Evolutionary conservation across 2,797 vertebrate species (phyloP).

Genomic region (Darevskia mixta): DNA sequence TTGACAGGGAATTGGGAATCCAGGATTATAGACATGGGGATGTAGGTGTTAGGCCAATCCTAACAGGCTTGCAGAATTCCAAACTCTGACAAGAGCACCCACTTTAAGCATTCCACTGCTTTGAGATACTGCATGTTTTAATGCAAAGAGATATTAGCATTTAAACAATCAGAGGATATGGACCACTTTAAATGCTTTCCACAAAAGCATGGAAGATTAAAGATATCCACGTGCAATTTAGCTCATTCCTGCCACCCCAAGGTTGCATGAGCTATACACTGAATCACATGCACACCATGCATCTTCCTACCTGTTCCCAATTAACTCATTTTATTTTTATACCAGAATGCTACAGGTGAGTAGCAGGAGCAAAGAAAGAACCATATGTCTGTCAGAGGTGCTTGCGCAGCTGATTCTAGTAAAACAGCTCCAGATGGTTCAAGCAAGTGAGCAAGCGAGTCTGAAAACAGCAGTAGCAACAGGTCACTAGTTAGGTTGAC

Average conservation of each 20-base stretch:
- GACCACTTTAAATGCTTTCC: neutral
- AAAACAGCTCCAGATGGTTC: conserved; percentile 4
- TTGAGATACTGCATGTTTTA: neutral
- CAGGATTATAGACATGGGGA: neutral
- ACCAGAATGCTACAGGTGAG: neutral
- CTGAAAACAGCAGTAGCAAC: neutral
- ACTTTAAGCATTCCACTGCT: neutral
- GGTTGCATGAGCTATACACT: neutral
- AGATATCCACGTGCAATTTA: neutral
- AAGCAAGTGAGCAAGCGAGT: neutral
- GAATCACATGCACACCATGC: neutral
- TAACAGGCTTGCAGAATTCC: neutral
- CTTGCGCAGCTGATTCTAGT: neutral
- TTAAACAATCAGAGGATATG: neutral
- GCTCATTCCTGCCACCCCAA: neutral
- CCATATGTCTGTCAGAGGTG: neutral
- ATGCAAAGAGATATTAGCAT: neutral
- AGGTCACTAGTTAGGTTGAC: neutral
- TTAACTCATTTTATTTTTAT: neutral
- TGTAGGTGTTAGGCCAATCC: fast-evolving
- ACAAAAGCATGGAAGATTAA: neutral
- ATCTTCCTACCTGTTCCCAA: neutral
- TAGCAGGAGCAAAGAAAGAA: neutral
- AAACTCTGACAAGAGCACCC: neutral
- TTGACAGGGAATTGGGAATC: conserved; percentile 22